phyloP scores from a whole-genome alignment of 2,113 vertebrate species.

The Cranoglanis bouderius region DNA sequence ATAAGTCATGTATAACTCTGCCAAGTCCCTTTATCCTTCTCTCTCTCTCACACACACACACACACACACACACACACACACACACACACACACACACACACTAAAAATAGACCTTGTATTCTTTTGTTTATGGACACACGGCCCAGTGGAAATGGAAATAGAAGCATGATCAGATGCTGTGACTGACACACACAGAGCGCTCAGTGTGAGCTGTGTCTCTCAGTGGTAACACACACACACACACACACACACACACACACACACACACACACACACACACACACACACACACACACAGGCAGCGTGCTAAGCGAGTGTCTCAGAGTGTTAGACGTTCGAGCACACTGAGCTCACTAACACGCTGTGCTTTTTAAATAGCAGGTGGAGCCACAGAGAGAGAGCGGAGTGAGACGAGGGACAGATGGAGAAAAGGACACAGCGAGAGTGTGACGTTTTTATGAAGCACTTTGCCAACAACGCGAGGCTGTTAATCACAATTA shows the following conservation, averaged over 20 bases:
- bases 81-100: background rate
- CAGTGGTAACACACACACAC: conserved; percentile 22
- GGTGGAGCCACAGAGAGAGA: conserved; percentile 15
- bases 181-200: conserved; percentile 44
- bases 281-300: conserved; percentile 36
- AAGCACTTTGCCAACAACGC: conserved; percentile 7
- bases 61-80: background rate
- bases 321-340: conserved; percentile 26
- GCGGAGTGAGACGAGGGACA: background rate
- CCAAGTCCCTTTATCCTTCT: conserved; percentile 45
- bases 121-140: conserved; percentile 17
- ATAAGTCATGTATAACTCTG: conserved; percentile 52
- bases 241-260: conserved; percentile 34
- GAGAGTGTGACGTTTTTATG: conserved; percentile 23
- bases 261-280: conserved; percentile 26
- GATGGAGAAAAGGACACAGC: background rate
- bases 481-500: conserved; percentile 33
- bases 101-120: conserved; percentile 16
- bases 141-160: conserved; percentile 20
- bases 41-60: background rate
- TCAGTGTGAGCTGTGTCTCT: conserved; percentile 35
- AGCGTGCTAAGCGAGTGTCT: conserved; percentile 7
- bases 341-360: conserved; percentile 11
- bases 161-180: conserved; percentile 40
- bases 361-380: conserved; percentile 32